Conservation (phyloP, 2,888 invertebrate genomes). For the Acanthopleura granulata region DNA sequence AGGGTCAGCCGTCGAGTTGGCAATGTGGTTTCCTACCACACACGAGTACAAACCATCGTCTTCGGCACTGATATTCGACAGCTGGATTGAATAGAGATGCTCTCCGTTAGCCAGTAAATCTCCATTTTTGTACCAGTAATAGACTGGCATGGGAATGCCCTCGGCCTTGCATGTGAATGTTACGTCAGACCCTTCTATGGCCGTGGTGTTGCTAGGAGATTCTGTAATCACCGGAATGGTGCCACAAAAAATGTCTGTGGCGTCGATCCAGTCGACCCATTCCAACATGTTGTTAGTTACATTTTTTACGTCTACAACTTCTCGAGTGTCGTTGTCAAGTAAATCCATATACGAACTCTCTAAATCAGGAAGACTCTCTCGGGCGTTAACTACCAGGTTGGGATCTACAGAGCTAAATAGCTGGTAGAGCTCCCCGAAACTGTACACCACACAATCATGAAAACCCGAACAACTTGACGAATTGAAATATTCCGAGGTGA, state of each 20-base stretch:
- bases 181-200: background rate
- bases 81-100: too few species aligned
- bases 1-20: too few species aligned
- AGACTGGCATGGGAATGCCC: background rate
- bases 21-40: conserved; percentile 7
- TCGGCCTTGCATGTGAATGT: background rate
- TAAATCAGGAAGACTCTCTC: background rate
- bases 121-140: conserved; percentile 15
- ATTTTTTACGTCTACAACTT: background rate
- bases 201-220: background rate
- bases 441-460: background rate
- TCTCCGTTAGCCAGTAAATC: background rate
- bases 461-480: background rate
- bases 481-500: background rate
- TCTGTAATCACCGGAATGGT: background rate
- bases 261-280: background rate
- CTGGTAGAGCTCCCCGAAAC: background rate
- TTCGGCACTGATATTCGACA: background rate
- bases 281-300: background rate
- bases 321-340: background rate
- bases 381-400: background rate
- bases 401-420: background rate
- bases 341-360: background rate
- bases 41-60: conserved; percentile 8
- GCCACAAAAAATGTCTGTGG: conserved; percentile 1